Evolutionary conservation across 2,888 invertebrate genomes (phyloP).

Genomic region (Mesoligia furuncula): DNA sequence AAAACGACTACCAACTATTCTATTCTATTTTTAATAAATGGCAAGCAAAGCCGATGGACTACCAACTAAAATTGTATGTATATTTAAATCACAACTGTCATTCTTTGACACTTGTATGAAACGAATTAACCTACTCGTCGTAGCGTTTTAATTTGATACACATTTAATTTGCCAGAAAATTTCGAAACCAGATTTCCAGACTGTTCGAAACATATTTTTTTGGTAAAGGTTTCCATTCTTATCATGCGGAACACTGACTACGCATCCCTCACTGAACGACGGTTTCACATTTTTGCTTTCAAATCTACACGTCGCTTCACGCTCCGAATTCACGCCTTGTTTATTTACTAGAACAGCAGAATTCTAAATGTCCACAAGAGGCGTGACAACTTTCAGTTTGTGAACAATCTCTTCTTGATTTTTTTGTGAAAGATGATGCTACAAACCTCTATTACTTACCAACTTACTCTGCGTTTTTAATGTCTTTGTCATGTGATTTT

Average conservation of each 20-base stretch:
- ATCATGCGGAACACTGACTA: conserved; percentile 29
- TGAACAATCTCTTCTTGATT: conserved; percentile 3
- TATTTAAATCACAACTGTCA: not conserved
- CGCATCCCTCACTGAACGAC: conserved; percentile 15
- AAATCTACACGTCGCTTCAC: conserved; percentile 34
- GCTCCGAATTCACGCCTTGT: conserved; percentile 39
- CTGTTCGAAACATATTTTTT: not conserved
- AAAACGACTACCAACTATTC: too few species aligned
- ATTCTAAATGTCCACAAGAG: conserved; percentile 29
- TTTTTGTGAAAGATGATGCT: not conserved
- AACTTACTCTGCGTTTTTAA: not conserved
- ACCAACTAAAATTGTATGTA: not conserved
- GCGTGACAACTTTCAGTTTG: conserved; percentile 12
- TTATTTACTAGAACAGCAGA: conserved; percentile 37
- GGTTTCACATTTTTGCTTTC: conserved; percentile 40
- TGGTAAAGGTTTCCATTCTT: conserved; percentile 1
- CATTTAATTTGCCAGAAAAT: not conserved
- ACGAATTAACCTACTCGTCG: not conserved
- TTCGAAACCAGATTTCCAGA: too few species aligned
- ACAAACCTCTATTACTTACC: not conserved
- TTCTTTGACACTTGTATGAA: not conserved
- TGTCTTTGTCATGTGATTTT: too few species aligned
- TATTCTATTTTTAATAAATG: too few species aligned
- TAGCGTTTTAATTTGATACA: not conserved
- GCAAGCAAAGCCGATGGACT: too few species aligned